These are phyloP conservation scores for Nyctibius bracteatus DNA, from an alignment of 2,113 vertebrate genomes.

Conservation along the genomic window DNA sequence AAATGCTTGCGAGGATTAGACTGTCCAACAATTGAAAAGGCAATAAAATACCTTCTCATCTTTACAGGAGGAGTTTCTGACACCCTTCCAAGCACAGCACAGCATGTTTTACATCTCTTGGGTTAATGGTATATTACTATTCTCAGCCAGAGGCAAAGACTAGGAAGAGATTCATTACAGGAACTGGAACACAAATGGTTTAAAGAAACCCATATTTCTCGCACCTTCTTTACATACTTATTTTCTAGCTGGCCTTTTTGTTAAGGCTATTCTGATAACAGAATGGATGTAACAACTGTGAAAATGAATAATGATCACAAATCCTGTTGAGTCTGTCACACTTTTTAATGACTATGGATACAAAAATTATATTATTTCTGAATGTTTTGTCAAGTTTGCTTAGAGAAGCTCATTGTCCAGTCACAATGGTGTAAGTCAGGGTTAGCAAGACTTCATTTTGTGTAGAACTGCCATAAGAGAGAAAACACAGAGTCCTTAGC, in stretches of 20 bases:
- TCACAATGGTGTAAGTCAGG: not conserved
- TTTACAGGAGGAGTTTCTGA: not conserved
- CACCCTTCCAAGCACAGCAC: not conserved
- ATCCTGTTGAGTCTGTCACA: not conserved
- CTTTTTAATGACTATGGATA: not conserved
- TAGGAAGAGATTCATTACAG: not conserved
- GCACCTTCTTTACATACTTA: not conserved
- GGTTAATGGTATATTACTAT: constrained; percentile 12
- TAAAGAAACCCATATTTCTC: not conserved
- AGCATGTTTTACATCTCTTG: not conserved
- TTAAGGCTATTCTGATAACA: not conserved
- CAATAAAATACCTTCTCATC: not conserved
- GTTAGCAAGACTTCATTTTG: not conserved
- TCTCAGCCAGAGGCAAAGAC: constrained; percentile 32
- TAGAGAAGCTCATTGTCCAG: not conserved
- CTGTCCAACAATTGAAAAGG: not conserved
- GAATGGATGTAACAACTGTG: not conserved
- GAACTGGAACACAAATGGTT: not conserved
- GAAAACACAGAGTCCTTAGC: not conserved
- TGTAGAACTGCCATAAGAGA: not conserved
- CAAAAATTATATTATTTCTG: not conserved
- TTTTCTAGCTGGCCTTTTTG: not conserved
- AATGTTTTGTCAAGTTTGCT: not conserved
- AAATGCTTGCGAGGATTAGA: not conserved
- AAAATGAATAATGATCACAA: not conserved